Percentiles rank a stretch among this genome's conserved stretches.
These are phyloP conservation scores for Anomalospiza imberbis DNA, from an alignment of 2,797 vertebrate species.

Conservation along the genomic window DNA sequence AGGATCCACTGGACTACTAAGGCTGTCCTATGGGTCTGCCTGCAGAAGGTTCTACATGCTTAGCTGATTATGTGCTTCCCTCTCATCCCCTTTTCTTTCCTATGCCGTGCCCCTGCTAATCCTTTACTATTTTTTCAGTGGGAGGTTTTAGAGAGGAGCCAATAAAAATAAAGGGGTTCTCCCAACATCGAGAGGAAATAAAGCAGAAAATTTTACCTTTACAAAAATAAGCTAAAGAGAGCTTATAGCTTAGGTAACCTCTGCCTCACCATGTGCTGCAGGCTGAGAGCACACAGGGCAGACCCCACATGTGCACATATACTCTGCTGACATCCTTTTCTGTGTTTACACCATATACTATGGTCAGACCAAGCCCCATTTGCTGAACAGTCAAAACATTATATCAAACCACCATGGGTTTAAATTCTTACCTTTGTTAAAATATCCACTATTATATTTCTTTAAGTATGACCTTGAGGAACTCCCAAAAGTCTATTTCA, in stretches of 20 bases:
- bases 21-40: background rate
- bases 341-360: rapidly evolving
- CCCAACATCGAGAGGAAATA: background rate
- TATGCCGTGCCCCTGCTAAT: background rate
- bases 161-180: background rate
- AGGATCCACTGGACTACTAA: background rate
- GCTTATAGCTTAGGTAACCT: background rate
- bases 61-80: background rate
- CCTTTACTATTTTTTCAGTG: background rate
- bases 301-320: rapidly evolving
- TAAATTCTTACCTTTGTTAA: background rate
- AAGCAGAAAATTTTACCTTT: background rate
- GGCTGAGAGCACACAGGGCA: rapidly evolving
- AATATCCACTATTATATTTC: background rate
- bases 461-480: background rate
- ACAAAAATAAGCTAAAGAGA: background rate
- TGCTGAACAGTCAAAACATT: rapidly evolving
- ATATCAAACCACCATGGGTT: background rate
- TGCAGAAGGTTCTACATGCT: background rate
- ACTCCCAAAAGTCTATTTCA: background rate
- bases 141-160: background rate
- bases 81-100: background rate
- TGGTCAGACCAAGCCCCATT: background rate
- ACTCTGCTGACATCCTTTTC: background rate
- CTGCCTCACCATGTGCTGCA: background rate